A percentile compares a stretch with the other conserved stretches of the same genome.
phyloP scores from a whole-genome alignment of 2,113 vertebrate genomes.

The Todiramphus chloris region DNA sequence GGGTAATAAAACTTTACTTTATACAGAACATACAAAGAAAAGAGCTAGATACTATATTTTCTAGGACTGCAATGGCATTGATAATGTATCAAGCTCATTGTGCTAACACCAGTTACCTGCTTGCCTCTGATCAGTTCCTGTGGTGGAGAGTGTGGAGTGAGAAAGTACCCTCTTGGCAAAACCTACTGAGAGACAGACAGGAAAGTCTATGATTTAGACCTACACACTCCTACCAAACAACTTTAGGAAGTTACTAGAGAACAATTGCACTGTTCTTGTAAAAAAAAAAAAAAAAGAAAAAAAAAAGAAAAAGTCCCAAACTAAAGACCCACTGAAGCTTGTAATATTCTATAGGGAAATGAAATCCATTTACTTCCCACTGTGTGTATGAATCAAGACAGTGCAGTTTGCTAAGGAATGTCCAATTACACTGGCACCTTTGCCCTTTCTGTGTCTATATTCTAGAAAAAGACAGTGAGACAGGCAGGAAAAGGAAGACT shows the following conservation, averaged over 20 bases:
- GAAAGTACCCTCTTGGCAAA: background rate
- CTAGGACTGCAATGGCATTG: background rate
- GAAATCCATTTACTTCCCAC: slow-evolving; percentile 20
- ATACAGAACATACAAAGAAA: background rate
- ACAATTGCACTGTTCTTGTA: background rate
- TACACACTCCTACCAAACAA: background rate
- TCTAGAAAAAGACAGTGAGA: slow-evolving; percentile 5
- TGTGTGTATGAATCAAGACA: background rate
- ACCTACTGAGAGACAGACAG: background rate
- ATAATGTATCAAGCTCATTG: background rate
- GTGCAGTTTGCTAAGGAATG: background rate
- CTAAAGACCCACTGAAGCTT: background rate
- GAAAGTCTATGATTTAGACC: background rate
- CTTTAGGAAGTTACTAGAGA: background rate
- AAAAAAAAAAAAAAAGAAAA: background rate
- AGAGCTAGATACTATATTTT: background rate
- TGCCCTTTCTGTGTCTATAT: background rate
- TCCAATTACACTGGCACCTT: slow-evolving; percentile 45
- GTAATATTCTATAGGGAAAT: background rate
- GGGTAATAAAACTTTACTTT: background rate
- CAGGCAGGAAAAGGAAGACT: background rate
- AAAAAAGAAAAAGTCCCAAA: background rate
- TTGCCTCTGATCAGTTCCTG: background rate
- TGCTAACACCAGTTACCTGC: background rate
- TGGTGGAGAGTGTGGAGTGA: background rate